A percentile compares a stretch with the other conserved stretches of the same genome.
Evolutionary conservation across 2,113 vertebrate genomes (phyloP).

Genomic region (Channa maculata): DNA sequence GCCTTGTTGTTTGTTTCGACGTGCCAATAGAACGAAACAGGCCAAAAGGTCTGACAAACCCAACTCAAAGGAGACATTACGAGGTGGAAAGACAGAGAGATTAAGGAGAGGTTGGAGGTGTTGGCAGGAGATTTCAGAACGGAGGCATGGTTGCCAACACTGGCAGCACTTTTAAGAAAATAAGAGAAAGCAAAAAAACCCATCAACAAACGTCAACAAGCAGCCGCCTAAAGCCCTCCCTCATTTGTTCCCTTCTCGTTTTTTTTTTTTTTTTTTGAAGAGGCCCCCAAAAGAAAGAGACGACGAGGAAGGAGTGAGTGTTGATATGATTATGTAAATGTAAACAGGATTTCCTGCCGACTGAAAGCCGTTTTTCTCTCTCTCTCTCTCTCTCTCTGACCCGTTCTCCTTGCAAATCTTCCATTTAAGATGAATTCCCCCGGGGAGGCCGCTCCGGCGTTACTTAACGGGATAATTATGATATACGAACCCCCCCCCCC

Average conservation of each 20-base stretch:
- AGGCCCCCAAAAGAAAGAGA: conserved; percentile 69
- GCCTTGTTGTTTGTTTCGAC: conserved; percentile 15
- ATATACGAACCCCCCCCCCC: conserved; percentile 78
- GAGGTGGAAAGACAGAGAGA: conserved; percentile 52
- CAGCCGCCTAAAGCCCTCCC: conserved; percentile 64
- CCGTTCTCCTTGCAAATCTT: conserved; percentile 84
- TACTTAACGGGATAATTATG: conserved; percentile 87
- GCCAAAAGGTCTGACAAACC: conserved; percentile 62
- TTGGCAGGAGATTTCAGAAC: conserved; percentile 61
- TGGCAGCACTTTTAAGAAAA: conserved; percentile 74
- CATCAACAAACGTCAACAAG: conserved; percentile 39
- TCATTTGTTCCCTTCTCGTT: conserved; percentile 55
- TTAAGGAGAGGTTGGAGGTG: conserved; percentile 55
- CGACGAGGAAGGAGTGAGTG: conserved; percentile 73
- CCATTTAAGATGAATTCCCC: conserved; percentile 84
- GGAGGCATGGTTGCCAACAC: conserved; percentile 51
- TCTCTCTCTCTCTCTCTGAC: conserved; percentile 70
- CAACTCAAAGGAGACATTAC: conserved; percentile 64
- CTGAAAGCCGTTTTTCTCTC: conserved; percentile 76
- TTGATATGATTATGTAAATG: conserved; percentile 86
- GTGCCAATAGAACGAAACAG: conserved; percentile 49
- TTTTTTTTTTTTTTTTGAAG: conserved; percentile 32
- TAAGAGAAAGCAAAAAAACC: conserved; percentile 31
- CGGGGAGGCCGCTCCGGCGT: conserved; percentile 77
- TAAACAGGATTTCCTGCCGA: conserved; percentile 85